Base-by-base conservation (phyloP, 2,113 vertebrate species). In the Petrocephalus microphthalmus region DNA sequence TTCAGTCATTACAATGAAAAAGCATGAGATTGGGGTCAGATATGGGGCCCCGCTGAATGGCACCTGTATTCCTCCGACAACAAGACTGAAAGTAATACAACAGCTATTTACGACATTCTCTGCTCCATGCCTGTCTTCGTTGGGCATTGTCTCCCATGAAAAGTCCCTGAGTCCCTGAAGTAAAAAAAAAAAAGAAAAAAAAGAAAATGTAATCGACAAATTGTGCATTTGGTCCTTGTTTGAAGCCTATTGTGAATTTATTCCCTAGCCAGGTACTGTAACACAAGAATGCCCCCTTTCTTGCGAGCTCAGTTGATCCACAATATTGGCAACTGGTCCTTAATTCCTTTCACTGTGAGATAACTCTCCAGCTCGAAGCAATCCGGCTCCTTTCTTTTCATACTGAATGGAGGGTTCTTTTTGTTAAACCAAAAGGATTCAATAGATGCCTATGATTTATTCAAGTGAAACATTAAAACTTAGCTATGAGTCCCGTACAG, bases 311-410 rank as follows among this genome's bases (percentile, higher is more conserved):
- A 95, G 94, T 94, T 95, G 94, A 96, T 94, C 95, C 95, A 94
- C 94, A 95, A 95, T 95, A 95, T 95, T 96, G 95, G 94, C 95
- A 94, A 95, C 95, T 95, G 94, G 94, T 95, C 93, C 93, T 93
- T 96, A 95, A 95, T 95, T 95, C 94, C 90, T 92, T 92, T 94
- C 94, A 92, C 92, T 95, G 93, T 92, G 91, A 95, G 94, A 94
- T 93, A 95, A 95, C 94, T 95, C 95, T 94, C 92, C 89, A 92
- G 93, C 94, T 94, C 92, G 87, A 94, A 95, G 94, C 95, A 93
- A 95, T 95, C 94, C 94, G 94, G 90, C 90, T 93, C 92, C 91
- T 94, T 95, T 95, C 93, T 95, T 91, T 94, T 82, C 90, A 22
- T 78, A 49, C 85, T 95, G 93, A 95, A 96, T 94, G 91, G 92